These are phyloP conservation scores for Chloroceryle amazona DNA, from an alignment of 2,797 vertebrate species.

Conservation along the genomic window DNA sequence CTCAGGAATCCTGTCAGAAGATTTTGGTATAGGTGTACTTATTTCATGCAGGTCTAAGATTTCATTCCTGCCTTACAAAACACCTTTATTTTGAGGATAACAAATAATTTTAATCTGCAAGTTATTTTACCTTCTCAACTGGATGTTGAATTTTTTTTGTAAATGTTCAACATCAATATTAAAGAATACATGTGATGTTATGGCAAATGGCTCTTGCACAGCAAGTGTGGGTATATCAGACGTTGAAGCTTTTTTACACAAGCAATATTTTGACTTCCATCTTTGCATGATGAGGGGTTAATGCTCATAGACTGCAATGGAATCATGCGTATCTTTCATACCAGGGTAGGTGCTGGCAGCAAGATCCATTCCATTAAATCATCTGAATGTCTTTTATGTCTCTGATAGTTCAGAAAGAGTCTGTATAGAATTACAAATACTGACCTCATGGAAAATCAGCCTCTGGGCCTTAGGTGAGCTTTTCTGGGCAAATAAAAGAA, in stretches of 20 bases:
- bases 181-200: not conserved
- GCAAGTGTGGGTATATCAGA: not conserved
- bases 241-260: not conserved
- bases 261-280: not conserved
- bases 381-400: not conserved
- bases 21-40: not conserved
- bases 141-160: not conserved
- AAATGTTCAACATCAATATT: not conserved
- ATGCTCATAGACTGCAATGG: not conserved
- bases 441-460: not conserved
- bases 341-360: not conserved
- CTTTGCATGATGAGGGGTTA: not conserved
- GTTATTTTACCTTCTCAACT: not conserved
- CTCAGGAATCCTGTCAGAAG: not conserved
- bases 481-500: constrained; percentile 21
- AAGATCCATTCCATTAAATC: not conserved
- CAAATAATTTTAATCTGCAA: not conserved
- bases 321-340: not conserved
- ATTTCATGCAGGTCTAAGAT: not conserved
- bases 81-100: not conserved
- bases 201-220: fast-evolving
- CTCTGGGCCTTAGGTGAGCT: not conserved
- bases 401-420: not conserved
- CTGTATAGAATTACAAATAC: not conserved
- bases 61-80: not conserved